Conservation (phyloP, 2,888 invertebrate genomes). For the Dryobota labecula region DNA sequence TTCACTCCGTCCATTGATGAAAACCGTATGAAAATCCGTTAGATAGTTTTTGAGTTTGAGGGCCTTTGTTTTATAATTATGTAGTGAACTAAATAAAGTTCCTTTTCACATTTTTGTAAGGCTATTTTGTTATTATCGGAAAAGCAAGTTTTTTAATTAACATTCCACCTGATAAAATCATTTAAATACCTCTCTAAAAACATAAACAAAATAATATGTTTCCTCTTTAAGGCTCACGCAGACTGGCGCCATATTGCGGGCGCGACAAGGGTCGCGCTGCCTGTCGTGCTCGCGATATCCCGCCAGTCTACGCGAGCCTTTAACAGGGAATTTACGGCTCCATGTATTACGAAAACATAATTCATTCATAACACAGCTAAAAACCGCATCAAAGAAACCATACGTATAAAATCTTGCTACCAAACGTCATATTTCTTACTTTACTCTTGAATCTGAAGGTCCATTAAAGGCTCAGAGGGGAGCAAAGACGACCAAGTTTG, state of each 20-base stretch:
- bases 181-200: background rate
- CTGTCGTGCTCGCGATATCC: too few relatives aligned
- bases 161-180: background rate
- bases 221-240: background rate
- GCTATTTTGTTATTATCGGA: background rate
- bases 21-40: too few relatives aligned
- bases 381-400: conserved; percentile 25
- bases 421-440: conserved; percentile 74
- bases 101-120: background rate
- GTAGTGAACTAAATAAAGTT: background rate
- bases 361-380: conserved; percentile 18
- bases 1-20: too few relatives aligned
- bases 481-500: conserved; percentile 42
- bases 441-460: conserved; percentile 71
- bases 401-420: conserved; percentile 46
- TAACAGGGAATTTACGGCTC: background rate
- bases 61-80: too few relatives aligned
- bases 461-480: conserved; percentile 75
- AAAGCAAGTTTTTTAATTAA: background rate
- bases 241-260: too few relatives aligned
- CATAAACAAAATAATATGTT: background rate
- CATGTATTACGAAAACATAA: conserved; percentile 7
- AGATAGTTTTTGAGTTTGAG: too few relatives aligned
- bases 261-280: too few relatives aligned
- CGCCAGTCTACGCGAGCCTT: too few relatives aligned